Percentiles rank a stretch among this genome's conserved stretches.
Conservation (phyloP, 2,113 vertebrate genomes). For the Prietella phreatophila region DNA sequence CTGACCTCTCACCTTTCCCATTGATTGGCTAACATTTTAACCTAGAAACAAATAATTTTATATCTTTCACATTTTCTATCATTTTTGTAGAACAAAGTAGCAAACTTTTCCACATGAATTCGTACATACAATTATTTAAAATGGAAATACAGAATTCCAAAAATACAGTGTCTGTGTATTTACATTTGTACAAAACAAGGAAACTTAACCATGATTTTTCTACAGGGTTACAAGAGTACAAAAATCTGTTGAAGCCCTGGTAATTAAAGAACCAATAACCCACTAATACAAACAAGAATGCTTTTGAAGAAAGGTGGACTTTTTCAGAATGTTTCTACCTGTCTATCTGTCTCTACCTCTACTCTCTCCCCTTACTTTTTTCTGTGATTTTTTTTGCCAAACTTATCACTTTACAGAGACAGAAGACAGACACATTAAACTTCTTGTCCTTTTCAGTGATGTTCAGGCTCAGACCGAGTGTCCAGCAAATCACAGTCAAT, state of each 20-base stretch:
- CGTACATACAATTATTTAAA: too few species aligned
- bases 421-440: neutral
- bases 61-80: too few species aligned
- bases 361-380: neutral
- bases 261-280: neutral
- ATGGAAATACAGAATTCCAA: too few species aligned
- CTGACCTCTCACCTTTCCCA: too few species aligned
- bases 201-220: too few species aligned
- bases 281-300: neutral
- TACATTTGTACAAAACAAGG: too few species aligned
- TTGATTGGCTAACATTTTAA: too few species aligned
- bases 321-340: neutral
- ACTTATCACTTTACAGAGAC: neutral
- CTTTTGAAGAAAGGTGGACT: neutral
- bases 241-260: neutral
- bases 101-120: too few species aligned
- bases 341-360: neutral
- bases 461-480: neutral
- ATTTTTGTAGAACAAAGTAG: too few species aligned
- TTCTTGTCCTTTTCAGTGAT: neutral
- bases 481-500: constrained; percentile 10
- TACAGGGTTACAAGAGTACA: neutral
- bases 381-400: neutral
- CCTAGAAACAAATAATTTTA: too few species aligned
- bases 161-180: too few species aligned